A percentile compares a stretch with the other conserved stretches of the same genome.
phyloP scores from a whole-genome alignment of 2,113 vertebrate species.

The Sorex araneus region DNA sequence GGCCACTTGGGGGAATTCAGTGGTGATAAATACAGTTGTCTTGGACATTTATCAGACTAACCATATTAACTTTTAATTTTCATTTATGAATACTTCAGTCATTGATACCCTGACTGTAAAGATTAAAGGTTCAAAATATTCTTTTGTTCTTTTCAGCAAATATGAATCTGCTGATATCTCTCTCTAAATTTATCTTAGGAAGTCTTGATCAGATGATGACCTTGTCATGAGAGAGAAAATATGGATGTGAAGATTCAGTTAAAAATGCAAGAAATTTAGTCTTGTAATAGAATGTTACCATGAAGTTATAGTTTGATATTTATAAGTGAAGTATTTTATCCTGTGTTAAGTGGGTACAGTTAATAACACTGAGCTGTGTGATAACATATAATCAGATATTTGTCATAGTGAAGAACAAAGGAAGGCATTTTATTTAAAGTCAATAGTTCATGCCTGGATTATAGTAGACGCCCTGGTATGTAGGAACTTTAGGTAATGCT shows the following conservation, averaged over 20 bases:
- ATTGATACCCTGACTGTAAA: conserved; percentile 64
- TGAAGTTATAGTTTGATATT: neutral
- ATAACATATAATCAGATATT: conserved; percentile 18
- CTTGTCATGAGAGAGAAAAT: conserved; percentile 53
- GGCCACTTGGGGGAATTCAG: neutral
- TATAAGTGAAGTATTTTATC: conserved; percentile 42
- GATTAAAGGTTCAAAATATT: conserved; percentile 45
- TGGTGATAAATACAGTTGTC: conserved; percentile 74
- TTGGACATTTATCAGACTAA: conserved; percentile 78
- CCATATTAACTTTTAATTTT: conserved; percentile 44
- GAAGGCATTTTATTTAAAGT: conserved; percentile 17
- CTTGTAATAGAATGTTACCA: neutral
- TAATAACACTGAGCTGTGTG: conserved; percentile 7
- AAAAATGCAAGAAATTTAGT: conserved; percentile 37
- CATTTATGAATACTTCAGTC: conserved; percentile 74
- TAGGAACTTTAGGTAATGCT: too few relatives aligned
- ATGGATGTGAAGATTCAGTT: conserved; percentile 32
- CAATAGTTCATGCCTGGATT: neutral
- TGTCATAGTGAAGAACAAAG: conserved; percentile 22
- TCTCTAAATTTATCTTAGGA: conserved; percentile 30
- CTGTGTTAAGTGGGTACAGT: neutral
- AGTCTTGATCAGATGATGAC: conserved; percentile 39
- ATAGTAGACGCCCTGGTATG: neutral
- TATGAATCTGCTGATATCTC: neutral
- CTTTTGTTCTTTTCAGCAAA: conserved; percentile 67